These are phyloP conservation scores for Tachycineta bicolor DNA, from an alignment of 2,113 vertebrate species.

Conservation along the genomic window DNA sequence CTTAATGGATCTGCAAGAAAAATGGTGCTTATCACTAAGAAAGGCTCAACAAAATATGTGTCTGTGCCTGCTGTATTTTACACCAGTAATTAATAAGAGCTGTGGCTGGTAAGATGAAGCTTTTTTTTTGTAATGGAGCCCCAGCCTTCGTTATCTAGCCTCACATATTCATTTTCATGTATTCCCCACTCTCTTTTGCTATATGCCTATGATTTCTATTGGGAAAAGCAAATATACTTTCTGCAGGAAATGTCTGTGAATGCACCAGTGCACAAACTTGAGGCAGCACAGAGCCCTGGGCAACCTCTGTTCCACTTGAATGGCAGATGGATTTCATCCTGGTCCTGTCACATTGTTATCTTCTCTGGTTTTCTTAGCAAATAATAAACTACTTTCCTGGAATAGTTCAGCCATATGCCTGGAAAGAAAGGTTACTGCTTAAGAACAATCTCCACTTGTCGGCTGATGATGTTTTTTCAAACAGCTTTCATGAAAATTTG, in stretches of 20 bases:
- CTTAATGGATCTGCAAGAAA: background rate
- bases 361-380: background rate
- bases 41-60: fast-evolving
- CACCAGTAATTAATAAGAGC: background rate
- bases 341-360: background rate
- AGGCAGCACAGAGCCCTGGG: background rate
- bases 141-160: background rate
- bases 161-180: background rate
- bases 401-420: background rate
- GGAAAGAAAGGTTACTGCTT: background rate
- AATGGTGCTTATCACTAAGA: background rate
- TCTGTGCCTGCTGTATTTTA: background rate
- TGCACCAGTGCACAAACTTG: background rate
- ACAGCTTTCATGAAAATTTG: background rate
- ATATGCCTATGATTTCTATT: background rate
- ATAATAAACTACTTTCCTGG: background rate
- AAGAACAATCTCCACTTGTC: background rate
- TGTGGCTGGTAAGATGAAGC: background rate
- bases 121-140: background rate
- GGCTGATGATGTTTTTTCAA: background rate
- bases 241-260: background rate
- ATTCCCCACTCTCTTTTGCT: background rate
- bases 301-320: background rate
- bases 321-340: background rate
- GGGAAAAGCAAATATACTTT: background rate